Evolutionary conservation across 2,888 invertebrate species (phyloP), one percentile per base, ranked within the genome.

Genomic region (Nomada goodeniana): DNA sequence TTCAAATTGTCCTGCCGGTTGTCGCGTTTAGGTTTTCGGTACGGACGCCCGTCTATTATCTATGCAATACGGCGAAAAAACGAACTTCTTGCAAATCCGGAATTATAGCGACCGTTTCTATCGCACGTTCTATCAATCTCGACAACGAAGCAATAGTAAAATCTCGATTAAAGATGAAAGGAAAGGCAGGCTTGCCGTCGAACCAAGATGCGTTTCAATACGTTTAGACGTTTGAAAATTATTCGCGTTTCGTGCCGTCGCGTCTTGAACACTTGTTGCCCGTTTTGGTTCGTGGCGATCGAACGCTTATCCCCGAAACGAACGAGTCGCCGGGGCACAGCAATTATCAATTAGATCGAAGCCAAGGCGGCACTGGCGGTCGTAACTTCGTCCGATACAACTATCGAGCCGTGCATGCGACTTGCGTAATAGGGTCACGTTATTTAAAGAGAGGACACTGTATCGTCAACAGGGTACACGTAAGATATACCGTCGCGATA

Each of bases 391-490:
- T 60, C 65, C 36, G 69, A 67, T 80, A 61, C 47, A 67, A n/a
- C 59, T 59, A 64, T 64, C 52, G 59, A 64, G 36, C 60, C 60
- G 57, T 50, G 75, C 53, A 53, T 20, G 26, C 23, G 59, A 47
- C 57, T 77, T 71, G 80, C 80, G 77, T 65, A 71, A 77, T 53
- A 55, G 71, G 55, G 65, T 76, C 59, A 47, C 55, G 61, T 76
- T 77, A 80, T 80, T 80, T 80, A 80, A 80, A 80, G 76, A 70
- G 29, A 67, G 13, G 26, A 47, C 26, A 57, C 47, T 55, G 36
- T 60, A 44, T 59, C 72, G 18, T 68, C 52, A 55, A 55, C 15
- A 36, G 50, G 63, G 23, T 50, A 64, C 20, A 53, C 44, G 68
- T 36, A 36, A 53, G 77, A 70, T 20, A n/a, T 11, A 53, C 20